Base-by-base conservation (phyloP, 2,888 invertebrate species). In the Conops quadrifasciatus region DNA sequence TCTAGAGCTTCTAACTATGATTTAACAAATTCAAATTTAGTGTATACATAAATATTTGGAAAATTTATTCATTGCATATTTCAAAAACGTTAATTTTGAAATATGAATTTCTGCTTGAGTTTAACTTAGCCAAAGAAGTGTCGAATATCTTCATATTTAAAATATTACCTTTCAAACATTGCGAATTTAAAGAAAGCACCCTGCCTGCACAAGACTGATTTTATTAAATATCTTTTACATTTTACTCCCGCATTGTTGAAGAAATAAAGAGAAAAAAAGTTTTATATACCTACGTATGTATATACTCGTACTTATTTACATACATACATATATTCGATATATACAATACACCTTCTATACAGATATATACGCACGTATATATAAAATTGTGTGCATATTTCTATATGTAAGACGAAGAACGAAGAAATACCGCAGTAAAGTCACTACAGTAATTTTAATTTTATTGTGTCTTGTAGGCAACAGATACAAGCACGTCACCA, bases 221-320 rank as follows among this genome's bases (percentile, higher is more conserved):
- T 49, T 28, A 60, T 62, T 75, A 75, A 68, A 76, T 75, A 72
- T 71, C 72, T 71, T 75, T 36, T 72, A 62, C 58, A 70, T 64
- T 64, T 64, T 65, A 56, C 65, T 70, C 63, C 65, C 68, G 68
- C 68, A 68, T 68, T 62, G 51, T 68, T 68, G 43, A 56, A 65
- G 26, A 67, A 26, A 24, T 16, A 26, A 45, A 67, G 53, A 56
- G 21, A 49, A 49, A 68, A 68, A 68, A 51, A 7, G 4, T 4
- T 4, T 36, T 7, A 36, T 36, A 36, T 36, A 36, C 9, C 4
- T 36, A 59, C n/a, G 21, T 30, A 67, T 60, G 21, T 68, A 62
- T 64, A 49, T 64, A 64, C n/a, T 16, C 26, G 13, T 45, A 43
- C 15, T 19, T 63, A 47, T 63, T 19, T 47, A 21, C 16, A 30